Evolutionary conservation across 2,113 vertebrate species (phyloP), one percentile per base, ranked within the genome.

Genomic region (Pelodiscus sinensis): DNA sequence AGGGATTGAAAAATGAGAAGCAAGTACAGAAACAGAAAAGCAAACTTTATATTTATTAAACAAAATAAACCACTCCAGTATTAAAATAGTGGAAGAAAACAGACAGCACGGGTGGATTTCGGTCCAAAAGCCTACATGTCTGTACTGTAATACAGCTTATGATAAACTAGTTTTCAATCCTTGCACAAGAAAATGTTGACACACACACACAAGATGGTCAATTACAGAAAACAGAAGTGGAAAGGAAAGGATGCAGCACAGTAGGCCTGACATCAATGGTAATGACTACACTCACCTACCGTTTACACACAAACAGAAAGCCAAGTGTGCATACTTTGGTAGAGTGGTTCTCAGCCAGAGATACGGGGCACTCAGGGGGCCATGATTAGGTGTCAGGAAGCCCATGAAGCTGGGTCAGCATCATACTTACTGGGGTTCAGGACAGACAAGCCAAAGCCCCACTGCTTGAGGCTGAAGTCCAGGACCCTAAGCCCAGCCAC

Each of bases 1-100:
- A 0, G 58, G 92, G 90, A 77, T 21, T 96, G 62, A 94, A 85
- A 92, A 93, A 91, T 57, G 89, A 90, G 89, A 86, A 96, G 88
- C 82, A 56, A 88, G 73, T 88, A 94, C 6, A 77, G 92, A 84
- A 44, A 96, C 83, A 27, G 92, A 91, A 10, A 56, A 71, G 80
- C 5, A 22, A 90, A 35, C 73, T 82, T 82, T 87, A 89, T 94
- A 94, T 82, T 91, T 86, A 93, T 57, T 83, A 85, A 84, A 65
- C 50, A 55, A 56, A 16, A 22, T n/a, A 79, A 54, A 18, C 16
- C n/a, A 56, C 56, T 88, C 73, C 84, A 93, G 31, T 25, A 79
- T 87, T 80, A 90, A 90, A 95, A 94, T 18, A 8, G 25, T 75
- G 29, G 11, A 89, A 86, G 9, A 44, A 86, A 92, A 62, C 15